phyloP scores from a whole-genome alignment of 2,797 vertebrate genomes.

The Pipistrellus pygmaeus region DNA sequence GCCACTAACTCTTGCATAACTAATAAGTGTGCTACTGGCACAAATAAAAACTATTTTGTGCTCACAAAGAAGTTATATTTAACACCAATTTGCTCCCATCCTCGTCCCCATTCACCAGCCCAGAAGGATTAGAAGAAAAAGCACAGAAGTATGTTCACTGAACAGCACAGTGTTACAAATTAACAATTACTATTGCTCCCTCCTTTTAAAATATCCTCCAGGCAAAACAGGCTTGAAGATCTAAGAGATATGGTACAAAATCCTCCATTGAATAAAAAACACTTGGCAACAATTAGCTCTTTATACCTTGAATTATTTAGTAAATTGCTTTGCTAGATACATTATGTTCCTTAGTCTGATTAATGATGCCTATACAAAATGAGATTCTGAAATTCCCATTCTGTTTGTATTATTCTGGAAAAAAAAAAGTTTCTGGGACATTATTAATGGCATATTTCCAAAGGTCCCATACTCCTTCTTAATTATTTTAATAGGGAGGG shows the following conservation, averaged over 20 bases:
- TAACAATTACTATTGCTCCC: not conserved
- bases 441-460: not conserved
- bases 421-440: not conserved
- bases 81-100: not conserved
- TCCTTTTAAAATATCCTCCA: not conserved
- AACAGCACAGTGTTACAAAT: not conserved
- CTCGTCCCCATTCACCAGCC: not conserved
- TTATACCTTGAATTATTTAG: not conserved
- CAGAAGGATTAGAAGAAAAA: not conserved
- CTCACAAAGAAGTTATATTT: not conserved
- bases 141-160: not conserved
- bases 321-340: not conserved
- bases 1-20: not conserved
- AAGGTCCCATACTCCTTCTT: not conserved
- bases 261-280: not conserved
- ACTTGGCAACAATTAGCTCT: not conserved
- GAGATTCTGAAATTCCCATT: constrained; percentile 11
- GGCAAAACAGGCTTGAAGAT: not conserved
- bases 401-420: not conserved
- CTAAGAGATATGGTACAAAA: not conserved
- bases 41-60: not conserved
- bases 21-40: not conserved
- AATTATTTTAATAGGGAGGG: not conserved
- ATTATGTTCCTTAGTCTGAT: not conserved
- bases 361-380: not conserved